phyloP scores from a whole-genome alignment of 2,797 vertebrate genomes.

The Spizella passerina region DNA sequence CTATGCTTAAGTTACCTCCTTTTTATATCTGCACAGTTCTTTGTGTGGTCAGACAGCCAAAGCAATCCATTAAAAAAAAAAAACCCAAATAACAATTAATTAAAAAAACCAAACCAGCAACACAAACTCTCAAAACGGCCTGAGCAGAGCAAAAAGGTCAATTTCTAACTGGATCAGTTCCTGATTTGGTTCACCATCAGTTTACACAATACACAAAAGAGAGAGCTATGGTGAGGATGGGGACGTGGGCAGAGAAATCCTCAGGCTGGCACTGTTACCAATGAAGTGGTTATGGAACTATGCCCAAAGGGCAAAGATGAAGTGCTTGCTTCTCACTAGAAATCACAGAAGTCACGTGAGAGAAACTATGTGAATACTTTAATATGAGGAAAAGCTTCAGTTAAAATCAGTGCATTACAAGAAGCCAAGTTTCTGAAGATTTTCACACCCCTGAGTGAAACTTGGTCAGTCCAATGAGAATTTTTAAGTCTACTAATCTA shows the following conservation, averaged over 20 bases:
- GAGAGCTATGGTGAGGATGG: neutral
- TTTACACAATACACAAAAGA: neutral
- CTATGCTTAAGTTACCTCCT: neutral
- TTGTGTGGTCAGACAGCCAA: neutral
- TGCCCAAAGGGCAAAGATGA: constrained; percentile 52
- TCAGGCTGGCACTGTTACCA: neutral
- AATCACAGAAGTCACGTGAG: neutral
- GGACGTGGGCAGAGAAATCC: neutral
- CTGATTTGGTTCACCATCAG: neutral
- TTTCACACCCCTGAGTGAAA: neutral
- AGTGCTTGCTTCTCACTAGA: neutral
- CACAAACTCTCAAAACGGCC: neutral
- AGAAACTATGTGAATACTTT: neutral
- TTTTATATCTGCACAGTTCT: neutral
- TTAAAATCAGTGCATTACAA: neutral
- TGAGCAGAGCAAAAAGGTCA: neutral
- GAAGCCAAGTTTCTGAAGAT: neutral
- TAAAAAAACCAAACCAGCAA: neutral
- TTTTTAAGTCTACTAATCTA: neutral
- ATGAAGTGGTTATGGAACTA: neutral
- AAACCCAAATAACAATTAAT: accelerated
- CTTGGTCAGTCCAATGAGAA: neutral
- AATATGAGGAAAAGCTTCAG: neutral
- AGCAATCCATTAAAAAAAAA: neutral
- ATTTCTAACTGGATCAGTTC: neutral